Evolutionary conservation across 2,113 vertebrate genomes (phyloP), one percentile per base, ranked within the genome.

Genomic region (Ciconia maguari): DNA sequence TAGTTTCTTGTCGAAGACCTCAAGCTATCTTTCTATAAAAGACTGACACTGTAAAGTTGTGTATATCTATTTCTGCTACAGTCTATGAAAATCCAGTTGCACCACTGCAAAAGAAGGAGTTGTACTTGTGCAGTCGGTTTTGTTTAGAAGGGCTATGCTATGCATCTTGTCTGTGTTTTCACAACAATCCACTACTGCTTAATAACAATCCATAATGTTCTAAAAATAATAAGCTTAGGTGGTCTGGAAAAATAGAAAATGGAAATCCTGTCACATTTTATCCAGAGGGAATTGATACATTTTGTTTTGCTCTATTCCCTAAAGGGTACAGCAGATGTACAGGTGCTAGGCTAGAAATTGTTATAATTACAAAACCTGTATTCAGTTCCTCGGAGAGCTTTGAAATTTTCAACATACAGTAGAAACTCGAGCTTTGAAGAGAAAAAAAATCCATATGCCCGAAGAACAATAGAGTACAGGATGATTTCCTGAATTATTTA

Each of bases 401-500:
- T 96, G 92, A 93, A 96, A 98, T 96, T 96, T 96, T 95, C 92
- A 93, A 83, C 93, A 83, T 87, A 94, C 44, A 89, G 94, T 90
- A 96, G 79, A 97, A 96, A 95, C 60, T 71, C 6, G 3, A 94
- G 89, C 92, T 97, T 96, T 97, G 92, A 97, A 97, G 79, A 92
- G 51, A n/a, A 29, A 79, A 89, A 83, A 94, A 96, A 96, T 97
- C 93, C 77, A 93, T 97, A 90, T 94, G 95, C 89, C 70, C 2
- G 1, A 79, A 97, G 88, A 97, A 96, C 81, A 97, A 97, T 96
- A 82, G 87, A 94, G 83, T 94, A 86, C 94, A 93, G 95, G 89
- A 92, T 96, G 87, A 96, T 96, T 96, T 96, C 78, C 75, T 97
- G 96, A 98, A 97, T 97, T 97, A 96, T 97, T 97, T 96, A 97